These are phyloP conservation scores for Homarus americanus DNA, from an alignment of 1,140 invertebrate species.

Conservation along the genomic window DNA sequence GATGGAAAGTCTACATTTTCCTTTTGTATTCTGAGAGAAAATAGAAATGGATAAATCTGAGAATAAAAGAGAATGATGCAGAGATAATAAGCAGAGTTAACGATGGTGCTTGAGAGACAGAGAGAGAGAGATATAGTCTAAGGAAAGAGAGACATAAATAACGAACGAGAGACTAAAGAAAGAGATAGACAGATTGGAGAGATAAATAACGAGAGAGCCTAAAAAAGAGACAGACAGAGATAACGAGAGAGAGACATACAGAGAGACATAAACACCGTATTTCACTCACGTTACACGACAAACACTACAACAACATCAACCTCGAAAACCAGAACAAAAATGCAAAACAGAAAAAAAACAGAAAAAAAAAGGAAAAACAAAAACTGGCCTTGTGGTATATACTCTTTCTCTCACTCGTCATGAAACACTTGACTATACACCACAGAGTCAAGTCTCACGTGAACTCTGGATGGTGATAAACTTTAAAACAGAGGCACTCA, in stretches of 20 bases:
- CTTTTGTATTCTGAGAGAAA: background rate
- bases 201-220: background rate
- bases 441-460: background rate
- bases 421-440: no score
- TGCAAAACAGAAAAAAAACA: no score
- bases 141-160: background rate
- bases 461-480: background rate
- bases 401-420: background rate
- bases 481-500: background rate
- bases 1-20: no score
- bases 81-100: background rate
- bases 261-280: background rate
- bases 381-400: no score
- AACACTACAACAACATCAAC: no score
- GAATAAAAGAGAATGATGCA: background rate
- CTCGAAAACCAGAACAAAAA: no score
- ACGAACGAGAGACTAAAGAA: background rate
- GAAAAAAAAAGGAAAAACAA: no score
- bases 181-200: background rate
- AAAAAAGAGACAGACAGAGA: background rate
- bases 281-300: no score
- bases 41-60: background rate
- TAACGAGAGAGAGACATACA: background rate
- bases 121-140: no score
- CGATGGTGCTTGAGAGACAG: background rate